phyloP scores from a whole-genome alignment of 1,140 invertebrate genomes.

The Araneus ventricosus region DNA sequence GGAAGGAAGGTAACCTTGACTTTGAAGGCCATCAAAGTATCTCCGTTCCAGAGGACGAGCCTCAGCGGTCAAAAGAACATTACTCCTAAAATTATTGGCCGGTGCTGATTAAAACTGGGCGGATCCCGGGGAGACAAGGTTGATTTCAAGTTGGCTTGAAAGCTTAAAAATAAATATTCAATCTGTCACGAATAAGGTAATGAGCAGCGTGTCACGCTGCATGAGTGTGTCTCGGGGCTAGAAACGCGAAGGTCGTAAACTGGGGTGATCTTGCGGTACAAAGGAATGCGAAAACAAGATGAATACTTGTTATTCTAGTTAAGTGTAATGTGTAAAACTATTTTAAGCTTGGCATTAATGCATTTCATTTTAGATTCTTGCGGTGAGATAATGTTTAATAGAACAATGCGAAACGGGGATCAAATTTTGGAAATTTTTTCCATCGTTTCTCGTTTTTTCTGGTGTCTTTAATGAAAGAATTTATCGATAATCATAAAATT shows the following conservation, averaged over 20 bases:
- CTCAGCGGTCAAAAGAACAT: slow-evolving; percentile 65
- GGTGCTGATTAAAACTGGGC: slow-evolving; percentile 54
- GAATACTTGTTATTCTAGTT: neutral
- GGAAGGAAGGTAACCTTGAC: slow-evolving; percentile 54
- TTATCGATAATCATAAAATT: too few species aligned
- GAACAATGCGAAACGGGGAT: too few species aligned
- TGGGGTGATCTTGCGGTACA: slow-evolving; percentile 7
- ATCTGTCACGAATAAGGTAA: slow-evolving; percentile 5
- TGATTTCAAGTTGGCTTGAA: slow-evolving; percentile 2
- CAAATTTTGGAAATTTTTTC: too few species aligned
- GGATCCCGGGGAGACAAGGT: neutral
- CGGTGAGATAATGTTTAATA: too few species aligned
- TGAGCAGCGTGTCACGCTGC: neutral
- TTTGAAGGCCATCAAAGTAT: slow-evolving; percentile 42
- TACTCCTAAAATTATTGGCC: slow-evolving; percentile 41
- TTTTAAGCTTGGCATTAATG: too few species aligned
- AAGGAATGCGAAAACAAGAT: slow-evolving; percentile 13
- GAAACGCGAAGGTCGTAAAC: neutral
- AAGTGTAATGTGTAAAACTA: too few species aligned
- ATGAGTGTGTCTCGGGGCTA: neutral
- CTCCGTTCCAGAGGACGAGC: slow-evolving; percentile 30
- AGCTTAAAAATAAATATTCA: neutral
- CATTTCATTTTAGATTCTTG: neutral
- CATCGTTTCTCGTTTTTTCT: too few species aligned
- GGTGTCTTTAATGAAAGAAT: too few species aligned